Evolutionary conservation across 92 coral and sea anemone species (phyloP).

Genomic region (Porites lobata): DNA sequence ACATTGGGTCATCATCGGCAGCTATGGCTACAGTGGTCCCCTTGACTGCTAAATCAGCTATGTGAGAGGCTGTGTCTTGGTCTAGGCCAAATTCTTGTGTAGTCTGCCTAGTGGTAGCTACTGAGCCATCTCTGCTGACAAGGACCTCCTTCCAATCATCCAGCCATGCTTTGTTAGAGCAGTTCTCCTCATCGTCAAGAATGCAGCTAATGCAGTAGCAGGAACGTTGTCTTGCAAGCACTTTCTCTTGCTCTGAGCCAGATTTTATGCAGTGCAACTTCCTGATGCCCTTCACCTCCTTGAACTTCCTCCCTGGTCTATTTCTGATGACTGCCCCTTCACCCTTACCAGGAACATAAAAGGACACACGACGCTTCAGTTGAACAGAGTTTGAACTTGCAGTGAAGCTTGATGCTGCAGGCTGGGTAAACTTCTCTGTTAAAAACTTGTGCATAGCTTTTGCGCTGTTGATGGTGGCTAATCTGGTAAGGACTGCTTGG

Average conservation of each 20-base stretch:
- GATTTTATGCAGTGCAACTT: constrained; percentile 53
- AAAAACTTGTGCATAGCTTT: constrained; percentile 33
- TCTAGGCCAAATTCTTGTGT: constrained; percentile 32
- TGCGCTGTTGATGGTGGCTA: constrained; percentile 29
- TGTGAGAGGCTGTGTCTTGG: constrained; percentile 40
- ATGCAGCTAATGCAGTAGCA: constrained; percentile 67
- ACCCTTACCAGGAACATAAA: constrained; percentile 22
- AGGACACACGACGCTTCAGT: constrained; percentile 18
- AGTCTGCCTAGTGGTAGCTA: constrained; percentile 57
- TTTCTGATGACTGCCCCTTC: constrained; percentile 30
- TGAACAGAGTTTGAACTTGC: constrained; percentile 39
- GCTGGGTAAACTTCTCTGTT: constrained; percentile 14
- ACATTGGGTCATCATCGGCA: constrained; percentile 66
- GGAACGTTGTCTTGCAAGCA: constrained; percentile 28
- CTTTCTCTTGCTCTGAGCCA: constrained; percentile 39
- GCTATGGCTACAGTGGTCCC: constrained; percentile 44
- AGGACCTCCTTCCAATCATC: constrained; percentile 66
- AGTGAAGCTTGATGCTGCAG: constrained; percentile 28
- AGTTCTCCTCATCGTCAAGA: constrained; percentile 41
- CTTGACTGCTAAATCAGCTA: constrained; percentile 6
- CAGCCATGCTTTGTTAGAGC: constrained; percentile 62
- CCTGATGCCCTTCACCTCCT: constrained; percentile 58
- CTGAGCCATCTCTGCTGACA: constrained; percentile 48
- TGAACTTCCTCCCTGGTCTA: constrained; percentile 44
- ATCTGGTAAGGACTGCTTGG: constrained; percentile 30